phyloP scores from a whole-genome alignment of 2,797 vertebrate genomes.

The Agapornis canus region DNA sequence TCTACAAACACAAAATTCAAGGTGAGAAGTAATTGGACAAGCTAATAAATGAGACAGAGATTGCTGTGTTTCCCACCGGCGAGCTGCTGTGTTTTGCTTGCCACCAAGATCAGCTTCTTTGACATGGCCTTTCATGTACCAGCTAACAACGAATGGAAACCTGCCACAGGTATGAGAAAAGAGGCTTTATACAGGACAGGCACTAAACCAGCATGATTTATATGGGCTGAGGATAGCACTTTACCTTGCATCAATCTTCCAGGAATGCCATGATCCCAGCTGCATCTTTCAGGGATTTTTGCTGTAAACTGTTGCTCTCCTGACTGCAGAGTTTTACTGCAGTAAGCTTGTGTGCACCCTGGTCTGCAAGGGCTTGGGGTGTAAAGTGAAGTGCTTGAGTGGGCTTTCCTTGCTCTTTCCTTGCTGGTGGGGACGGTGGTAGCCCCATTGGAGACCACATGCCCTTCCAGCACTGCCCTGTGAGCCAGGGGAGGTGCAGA shows the following conservation, averaged over 20 bases:
- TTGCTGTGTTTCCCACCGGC: conserved; percentile 46
- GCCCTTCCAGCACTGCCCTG: not conserved
- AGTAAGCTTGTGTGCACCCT: not conserved
- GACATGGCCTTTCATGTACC: conserved; percentile 58
- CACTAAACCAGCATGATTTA: conserved; percentile 51
- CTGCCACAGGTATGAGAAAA: conserved; percentile 69
- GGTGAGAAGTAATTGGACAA: conserved; percentile 74
- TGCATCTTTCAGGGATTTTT: not conserved
- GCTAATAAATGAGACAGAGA: conserved; percentile 70
- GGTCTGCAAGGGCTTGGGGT: not conserved
- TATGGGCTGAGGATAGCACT: not conserved
- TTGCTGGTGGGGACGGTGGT: not conserved
- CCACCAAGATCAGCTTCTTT: conserved; percentile 51
- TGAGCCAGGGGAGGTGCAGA: not conserved
- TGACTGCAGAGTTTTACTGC: not conserved
- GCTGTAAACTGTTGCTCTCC: not conserved
- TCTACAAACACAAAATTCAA: conserved; percentile 64
- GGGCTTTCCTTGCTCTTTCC: not conserved
- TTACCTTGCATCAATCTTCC: conserved; percentile 15
- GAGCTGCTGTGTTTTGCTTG: conserved; percentile 26
- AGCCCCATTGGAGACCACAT: fast-evolving
- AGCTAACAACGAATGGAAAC: conserved; percentile 60
- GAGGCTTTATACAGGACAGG: conserved; percentile 58
- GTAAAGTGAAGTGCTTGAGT: not conserved
- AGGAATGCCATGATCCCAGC: not conserved